Percentiles rank a stretch among this genome's conserved stretches.
Conservation (phyloP, 2,797 vertebrate species). For the Poeciliopsis infans region DNA sequence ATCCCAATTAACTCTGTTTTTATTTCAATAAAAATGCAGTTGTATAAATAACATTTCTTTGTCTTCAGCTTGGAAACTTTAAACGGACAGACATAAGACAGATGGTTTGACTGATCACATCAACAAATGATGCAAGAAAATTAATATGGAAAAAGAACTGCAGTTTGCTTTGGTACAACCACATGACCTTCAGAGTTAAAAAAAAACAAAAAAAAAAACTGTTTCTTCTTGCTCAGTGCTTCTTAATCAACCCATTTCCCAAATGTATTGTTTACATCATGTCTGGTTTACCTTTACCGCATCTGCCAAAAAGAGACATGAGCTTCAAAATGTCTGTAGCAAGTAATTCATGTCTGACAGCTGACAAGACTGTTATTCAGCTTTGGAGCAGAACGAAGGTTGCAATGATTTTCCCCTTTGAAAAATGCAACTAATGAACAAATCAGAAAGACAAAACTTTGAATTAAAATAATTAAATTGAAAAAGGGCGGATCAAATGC, state of each 20-base stretch:
- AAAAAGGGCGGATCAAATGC: background rate
- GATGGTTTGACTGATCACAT: background rate
- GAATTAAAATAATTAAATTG: background rate
- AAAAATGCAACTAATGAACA: background rate
- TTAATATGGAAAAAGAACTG: background rate
- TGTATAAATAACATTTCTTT: background rate
- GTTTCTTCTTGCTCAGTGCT: background rate
- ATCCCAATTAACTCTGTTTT: background rate
- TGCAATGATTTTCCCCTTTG: background rate
- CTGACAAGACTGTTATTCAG: background rate
- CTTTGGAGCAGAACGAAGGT: background rate
- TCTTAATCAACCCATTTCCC: background rate
- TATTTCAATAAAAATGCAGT: background rate
- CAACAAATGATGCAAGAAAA: background rate
- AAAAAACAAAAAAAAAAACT: background rate
- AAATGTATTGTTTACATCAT: background rate
- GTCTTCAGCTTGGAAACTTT: background rate
- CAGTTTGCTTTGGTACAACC: background rate
- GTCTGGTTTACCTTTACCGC: background rate
- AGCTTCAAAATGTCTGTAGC: background rate
- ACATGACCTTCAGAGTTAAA: background rate
- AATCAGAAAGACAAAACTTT: background rate
- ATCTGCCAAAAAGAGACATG: background rate
- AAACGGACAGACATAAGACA: background rate
- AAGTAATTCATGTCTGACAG: conserved; percentile 1